phyloP scores from a whole-genome alignment of 1,140 invertebrate species.

The Macrobrachium nipponense region DNA sequence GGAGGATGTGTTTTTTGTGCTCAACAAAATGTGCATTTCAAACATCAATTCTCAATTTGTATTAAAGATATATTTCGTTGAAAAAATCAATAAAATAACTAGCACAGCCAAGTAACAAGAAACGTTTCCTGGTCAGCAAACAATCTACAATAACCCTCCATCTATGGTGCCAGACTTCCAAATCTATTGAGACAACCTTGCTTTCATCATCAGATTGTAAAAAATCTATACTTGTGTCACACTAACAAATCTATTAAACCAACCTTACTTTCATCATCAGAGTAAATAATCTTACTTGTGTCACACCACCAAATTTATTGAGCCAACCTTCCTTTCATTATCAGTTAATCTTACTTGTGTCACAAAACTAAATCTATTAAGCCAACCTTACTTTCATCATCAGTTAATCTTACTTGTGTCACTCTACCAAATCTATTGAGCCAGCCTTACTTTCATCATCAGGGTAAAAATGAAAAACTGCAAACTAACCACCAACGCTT shows the following conservation, averaged over 20 bases:
- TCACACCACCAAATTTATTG: neutral
- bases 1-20: too few relatives aligned
- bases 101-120: too few relatives aligned
- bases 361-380: neutral
- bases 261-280: neutral
- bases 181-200: neutral
- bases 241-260: neutral
- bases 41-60: too few relatives aligned
- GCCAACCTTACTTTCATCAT: neutral
- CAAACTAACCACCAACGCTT: neutral
- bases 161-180: neutral
- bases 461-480: neutral
- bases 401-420: neutral
- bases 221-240: neutral
- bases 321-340: neutral
- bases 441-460: neutral
- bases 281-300: too few relatives aligned
- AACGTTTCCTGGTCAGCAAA: too few relatives aligned
- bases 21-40: too few relatives aligned
- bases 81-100: too few relatives aligned
- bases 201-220: neutral
- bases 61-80: too few relatives aligned
- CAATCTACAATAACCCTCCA: too few relatives aligned
- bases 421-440: neutral
- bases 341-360: neutral